Evolutionary conservation across 1,140 invertebrate species (phyloP).

Genomic region (Nautilus pompilius): DNA sequence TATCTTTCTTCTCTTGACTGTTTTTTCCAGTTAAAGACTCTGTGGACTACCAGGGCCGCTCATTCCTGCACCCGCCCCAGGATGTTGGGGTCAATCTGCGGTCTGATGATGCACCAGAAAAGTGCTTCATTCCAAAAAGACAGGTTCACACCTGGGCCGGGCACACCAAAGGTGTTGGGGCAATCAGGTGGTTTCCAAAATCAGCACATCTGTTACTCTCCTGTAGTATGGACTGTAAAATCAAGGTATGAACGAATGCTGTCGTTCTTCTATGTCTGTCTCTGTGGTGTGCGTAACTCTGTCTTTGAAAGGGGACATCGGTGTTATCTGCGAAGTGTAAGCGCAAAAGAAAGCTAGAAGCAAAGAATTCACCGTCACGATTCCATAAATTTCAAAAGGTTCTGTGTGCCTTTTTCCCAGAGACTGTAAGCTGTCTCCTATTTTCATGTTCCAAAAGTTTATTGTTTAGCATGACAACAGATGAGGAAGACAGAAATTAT

Average conservation of each 20-base stretch:
- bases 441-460: too few relatives aligned
- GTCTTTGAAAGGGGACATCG: too few relatives aligned
- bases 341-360: too few relatives aligned
- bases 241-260: constrained; percentile 81
- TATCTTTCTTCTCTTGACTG: not conserved
- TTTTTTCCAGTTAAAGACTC: constrained; percentile 80
- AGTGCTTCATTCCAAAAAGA: constrained; percentile 96
- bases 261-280: too few relatives aligned
- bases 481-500: too few relatives aligned
- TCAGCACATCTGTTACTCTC: constrained; percentile 94
- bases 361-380: too few relatives aligned
- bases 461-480: too few relatives aligned
- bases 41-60: constrained; percentile 94
- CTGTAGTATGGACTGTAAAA: constrained; percentile 93
- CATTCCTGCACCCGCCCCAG: constrained; percentile 89
- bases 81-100: constrained; percentile 94
- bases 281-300: too few relatives aligned
- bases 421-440: too few relatives aligned
- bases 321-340: too few relatives aligned
- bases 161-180: constrained; percentile 95
- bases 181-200: constrained; percentile 92
- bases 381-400: too few relatives aligned
- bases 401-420: too few relatives aligned
- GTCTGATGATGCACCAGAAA: constrained; percentile 86
- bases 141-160: constrained; percentile 96